These are phyloP conservation scores for Chrysomallon squamiferum DNA, from an alignment of 1,140 invertebrate genomes.

Conservation along the genomic window DNA sequence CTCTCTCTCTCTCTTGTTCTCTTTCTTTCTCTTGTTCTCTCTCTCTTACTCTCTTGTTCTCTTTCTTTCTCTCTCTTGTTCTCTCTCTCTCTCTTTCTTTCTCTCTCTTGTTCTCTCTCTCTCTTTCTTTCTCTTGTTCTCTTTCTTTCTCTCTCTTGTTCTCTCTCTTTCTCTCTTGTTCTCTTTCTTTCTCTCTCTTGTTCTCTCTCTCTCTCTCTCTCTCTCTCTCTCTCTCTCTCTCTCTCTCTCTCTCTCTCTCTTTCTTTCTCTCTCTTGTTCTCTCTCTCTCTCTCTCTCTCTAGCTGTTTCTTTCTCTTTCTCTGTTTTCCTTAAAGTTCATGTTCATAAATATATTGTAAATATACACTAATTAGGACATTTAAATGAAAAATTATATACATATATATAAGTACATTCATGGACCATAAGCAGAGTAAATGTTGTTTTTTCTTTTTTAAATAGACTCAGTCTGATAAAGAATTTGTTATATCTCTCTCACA, in stretches of 20 bases:
- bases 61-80: slow-evolving; percentile 3
- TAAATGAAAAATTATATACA: too few relatives aligned
- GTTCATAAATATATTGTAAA: too few relatives aligned
- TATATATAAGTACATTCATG: too few relatives aligned
- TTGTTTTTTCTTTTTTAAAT: too few relatives aligned
- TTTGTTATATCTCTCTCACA: too few relatives aligned
- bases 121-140: neutral
- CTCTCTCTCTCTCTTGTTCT: neutral
- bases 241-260: slow-evolving; percentile 1
- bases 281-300: too few relatives aligned
- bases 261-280: neutral
- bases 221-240: slow-evolving; percentile 8
- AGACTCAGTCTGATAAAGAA: too few relatives aligned
- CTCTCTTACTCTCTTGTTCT: neutral
- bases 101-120: slow-evolving; percentile 9
- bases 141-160: neutral
- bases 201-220: slow-evolving; percentile 2
- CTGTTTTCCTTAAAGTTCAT: too few relatives aligned
- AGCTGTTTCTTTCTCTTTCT: too few relatives aligned
- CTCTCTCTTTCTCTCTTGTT: too few relatives aligned
- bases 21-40: neutral
- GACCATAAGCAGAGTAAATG: too few relatives aligned
- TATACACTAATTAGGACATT: too few relatives aligned
- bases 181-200: neutral
- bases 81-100: slow-evolving; percentile 11